A percentile compares a stretch with the other conserved stretches of the same genome.
Conservation (phyloP, 1,140 invertebrate species). For the Bombus huntii region DNA sequence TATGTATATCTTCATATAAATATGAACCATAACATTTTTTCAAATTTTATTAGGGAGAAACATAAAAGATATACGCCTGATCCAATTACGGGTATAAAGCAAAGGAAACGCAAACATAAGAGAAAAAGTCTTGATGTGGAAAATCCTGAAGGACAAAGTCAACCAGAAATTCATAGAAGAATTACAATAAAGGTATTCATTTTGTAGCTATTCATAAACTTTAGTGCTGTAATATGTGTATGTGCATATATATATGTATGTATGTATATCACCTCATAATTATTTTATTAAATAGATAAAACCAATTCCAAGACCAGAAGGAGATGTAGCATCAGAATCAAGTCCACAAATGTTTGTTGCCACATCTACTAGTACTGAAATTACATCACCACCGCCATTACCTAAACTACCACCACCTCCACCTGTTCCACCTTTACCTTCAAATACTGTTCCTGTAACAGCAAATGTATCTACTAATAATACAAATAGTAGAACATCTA, state of each 20-base stretch:
- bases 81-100: conserved; percentile 80
- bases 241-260: neutral
- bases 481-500: conserved; percentile 59
- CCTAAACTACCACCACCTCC: conserved; percentile 82
- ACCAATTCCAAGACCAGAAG: conserved; percentile 90
- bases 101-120: conserved; percentile 81
- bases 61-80: conserved; percentile 81
- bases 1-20: conserved; percentile 7
- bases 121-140: conserved; percentile 89
- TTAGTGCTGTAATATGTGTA: neutral
- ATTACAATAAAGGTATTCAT: conserved; percentile 89
- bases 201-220: neutral
- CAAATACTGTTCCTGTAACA: conserved; percentile 22
- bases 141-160: conserved; percentile 82
- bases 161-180: conserved; percentile 85
- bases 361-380: conserved; percentile 87
- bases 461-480: conserved; percentile 54
- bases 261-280: neutral
- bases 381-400: conserved; percentile 81
- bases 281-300: conserved; percentile 85
- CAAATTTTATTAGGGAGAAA: conserved; percentile 74
- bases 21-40: conserved; percentile 2
- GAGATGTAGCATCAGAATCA: conserved; percentile 84
- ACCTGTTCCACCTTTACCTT: conserved; percentile 44
- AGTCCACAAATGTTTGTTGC: conserved; percentile 89